Base-by-base conservation (phyloP, 2,888 invertebrate genomes). In the Coremacera marginata region DNA sequence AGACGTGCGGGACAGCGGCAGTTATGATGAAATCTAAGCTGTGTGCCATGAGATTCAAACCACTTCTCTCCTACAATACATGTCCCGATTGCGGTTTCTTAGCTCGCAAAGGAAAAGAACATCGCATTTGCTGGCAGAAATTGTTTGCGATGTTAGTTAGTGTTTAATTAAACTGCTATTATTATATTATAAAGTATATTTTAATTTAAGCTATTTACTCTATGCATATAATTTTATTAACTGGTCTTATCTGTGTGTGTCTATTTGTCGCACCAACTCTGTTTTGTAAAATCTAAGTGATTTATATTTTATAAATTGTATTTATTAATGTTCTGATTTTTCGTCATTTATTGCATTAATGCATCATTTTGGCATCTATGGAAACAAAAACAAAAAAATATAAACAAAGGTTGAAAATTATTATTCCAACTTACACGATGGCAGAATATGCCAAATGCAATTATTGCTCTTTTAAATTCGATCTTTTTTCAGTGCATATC, bases 71-170 rank as follows among this genome's bases (percentile, higher is more conserved):
- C 22, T 55, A 55, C 5, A 19, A 55, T 7, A 55, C 4, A 52
- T 16, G 2, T 19, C 27, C 31, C 27, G 9, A 31, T 8, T 16
- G 63, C 14, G 14, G 8, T 34, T n/a, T 3, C 63, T 16, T 34
- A 7, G 9, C n/a, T 31, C 27, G 31, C 63, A 31, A 34, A 27
- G 25, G 52, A 49, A 22, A 25, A n/a, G n/a, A 67, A 70, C 55
- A 84, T 84, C 84, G 84, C 82, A 86, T 86, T 86, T 87, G 84
- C 86, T 86, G 86, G 86, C 86, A 84, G 81, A 84, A 84, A 80
- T 82, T 82, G 83, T 82, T 82, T 84, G 86, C 86, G 84, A 84
- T 86, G 49, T 9, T 67, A 44, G 49, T 9, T 67, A 44, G 37
- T 8, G 57, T 60, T 11, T 60, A 3, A 27, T 52, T 19, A n/a